Evolutionary conservation across 2,888 invertebrate genomes (phyloP).

Genomic region (Volucella inflata): DNA sequence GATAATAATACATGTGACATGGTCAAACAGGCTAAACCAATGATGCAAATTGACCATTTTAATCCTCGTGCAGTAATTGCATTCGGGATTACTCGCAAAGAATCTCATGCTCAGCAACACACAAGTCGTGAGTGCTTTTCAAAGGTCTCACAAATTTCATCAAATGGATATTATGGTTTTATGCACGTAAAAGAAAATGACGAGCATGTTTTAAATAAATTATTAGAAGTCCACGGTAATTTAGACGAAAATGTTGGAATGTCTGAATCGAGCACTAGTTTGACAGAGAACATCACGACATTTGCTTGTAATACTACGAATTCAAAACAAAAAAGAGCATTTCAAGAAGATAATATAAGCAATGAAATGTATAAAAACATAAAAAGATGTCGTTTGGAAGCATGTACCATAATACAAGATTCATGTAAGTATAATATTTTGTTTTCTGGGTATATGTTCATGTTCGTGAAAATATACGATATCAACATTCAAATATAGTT

Average conservation of each 20-base stretch:
- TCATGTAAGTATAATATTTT: neutral
- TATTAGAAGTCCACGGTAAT: neutral
- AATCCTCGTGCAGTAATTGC: slow-evolving; percentile 4
- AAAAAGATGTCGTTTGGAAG: slow-evolving; percentile 12
- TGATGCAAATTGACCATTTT: slow-evolving; percentile 18
- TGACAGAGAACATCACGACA: neutral
- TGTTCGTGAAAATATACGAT: no score
- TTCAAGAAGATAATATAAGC: neutral
- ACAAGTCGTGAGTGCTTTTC: neutral
- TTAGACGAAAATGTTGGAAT: neutral
- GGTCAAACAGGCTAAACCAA: neutral
- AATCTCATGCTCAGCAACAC: neutral
- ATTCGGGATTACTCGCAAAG: neutral
- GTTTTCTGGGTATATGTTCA: no score
- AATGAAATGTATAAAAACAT: neutral
- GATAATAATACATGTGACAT: neutral
- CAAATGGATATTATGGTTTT: slow-evolving; percentile 82
- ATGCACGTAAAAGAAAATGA: slow-evolving; percentile 78
- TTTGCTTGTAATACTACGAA: neutral
- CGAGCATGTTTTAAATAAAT: slow-evolving; percentile 56
- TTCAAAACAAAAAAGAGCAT: neutral
- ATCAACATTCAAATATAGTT: no score
- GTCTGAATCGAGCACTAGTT: neutral
- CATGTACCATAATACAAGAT: neutral
- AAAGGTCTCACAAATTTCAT: slow-evolving; percentile 79